A percentile compares a stretch with the other conserved stretches of the same genome.
These are phyloP conservation scores for Diabrotica undecimpunctata DNA, from an alignment of 1,140 invertebrate genomes.

Conservation along the genomic window DNA sequence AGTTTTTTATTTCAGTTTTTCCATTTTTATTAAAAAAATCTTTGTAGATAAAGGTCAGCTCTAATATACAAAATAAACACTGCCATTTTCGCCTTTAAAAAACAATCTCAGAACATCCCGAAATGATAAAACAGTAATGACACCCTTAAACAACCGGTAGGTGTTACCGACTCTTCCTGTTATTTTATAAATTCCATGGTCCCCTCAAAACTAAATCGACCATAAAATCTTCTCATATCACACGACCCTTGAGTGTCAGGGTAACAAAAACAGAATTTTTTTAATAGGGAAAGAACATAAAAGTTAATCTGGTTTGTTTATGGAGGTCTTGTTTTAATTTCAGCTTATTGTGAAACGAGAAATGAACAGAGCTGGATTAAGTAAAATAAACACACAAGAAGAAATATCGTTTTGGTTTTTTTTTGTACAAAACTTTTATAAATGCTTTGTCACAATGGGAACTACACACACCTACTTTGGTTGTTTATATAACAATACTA, in stretches of 20 bases:
- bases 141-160: neutral
- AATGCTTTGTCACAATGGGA: no score
- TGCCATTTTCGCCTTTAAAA: neutral
- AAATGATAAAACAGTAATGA: neutral
- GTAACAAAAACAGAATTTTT: neutral
- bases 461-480: no score
- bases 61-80: no score
- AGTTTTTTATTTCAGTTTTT: no score
- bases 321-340: neutral
- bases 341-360: neutral
- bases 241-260: neutral
- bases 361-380: neutral
- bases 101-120: neutral
- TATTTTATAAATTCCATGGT: neutral
- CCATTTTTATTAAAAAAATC: no score
- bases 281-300: slow-evolving; percentile 1
- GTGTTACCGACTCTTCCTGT: neutral
- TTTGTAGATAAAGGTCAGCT: no score
- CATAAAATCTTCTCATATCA: neutral
- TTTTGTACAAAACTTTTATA: no score
- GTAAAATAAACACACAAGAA: no score
- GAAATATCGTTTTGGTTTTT: no score
- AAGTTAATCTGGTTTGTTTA: slow-evolving; percentile 1
- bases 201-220: neutral
- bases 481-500: no score